Evolutionary conservation across 37 sponge, comb jelly and placozoan species (phyloP).

Genomic region (Tethya wilhelma): DNA sequence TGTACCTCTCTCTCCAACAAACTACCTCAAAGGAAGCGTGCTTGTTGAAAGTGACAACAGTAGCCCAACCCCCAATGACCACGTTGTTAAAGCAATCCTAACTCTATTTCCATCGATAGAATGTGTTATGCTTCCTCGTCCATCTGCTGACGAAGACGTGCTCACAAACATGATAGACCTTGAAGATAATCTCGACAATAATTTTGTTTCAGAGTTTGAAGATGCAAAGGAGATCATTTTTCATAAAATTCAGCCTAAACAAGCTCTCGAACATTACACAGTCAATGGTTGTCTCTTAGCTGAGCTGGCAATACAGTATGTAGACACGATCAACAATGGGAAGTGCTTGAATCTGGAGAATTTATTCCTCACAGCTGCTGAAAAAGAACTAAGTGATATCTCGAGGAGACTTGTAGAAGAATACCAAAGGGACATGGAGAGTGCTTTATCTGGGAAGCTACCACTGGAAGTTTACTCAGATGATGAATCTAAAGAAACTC

Average conservation of each 20-base stretch:
- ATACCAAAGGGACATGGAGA: neutral
- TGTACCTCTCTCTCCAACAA: neutral
- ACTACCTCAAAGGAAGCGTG: neutral
- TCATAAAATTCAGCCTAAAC: neutral
- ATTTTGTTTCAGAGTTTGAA: neutral
- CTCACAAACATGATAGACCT: neutral
- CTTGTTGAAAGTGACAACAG: neutral
- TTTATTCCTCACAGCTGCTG: neutral
- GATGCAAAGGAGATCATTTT: neutral
- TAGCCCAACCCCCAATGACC: neutral
- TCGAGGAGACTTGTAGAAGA: neutral
- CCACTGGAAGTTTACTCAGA: neutral
- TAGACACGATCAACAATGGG: neutral
- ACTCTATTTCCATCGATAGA: slow-evolving; percentile 7
- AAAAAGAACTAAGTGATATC: neutral
- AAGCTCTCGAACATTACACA: neutral
- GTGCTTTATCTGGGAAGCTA: neutral
- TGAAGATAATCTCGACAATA: neutral
- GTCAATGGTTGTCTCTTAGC: neutral
- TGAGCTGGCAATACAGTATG: neutral
- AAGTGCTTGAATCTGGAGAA: neutral
- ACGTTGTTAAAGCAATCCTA: neutral
- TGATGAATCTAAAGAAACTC: neutral
- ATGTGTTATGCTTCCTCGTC: neutral
- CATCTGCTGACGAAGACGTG: neutral